phyloP scores from a whole-genome alignment of 2,888 invertebrate genomes.

The Zygogramma bicolorata region DNA sequence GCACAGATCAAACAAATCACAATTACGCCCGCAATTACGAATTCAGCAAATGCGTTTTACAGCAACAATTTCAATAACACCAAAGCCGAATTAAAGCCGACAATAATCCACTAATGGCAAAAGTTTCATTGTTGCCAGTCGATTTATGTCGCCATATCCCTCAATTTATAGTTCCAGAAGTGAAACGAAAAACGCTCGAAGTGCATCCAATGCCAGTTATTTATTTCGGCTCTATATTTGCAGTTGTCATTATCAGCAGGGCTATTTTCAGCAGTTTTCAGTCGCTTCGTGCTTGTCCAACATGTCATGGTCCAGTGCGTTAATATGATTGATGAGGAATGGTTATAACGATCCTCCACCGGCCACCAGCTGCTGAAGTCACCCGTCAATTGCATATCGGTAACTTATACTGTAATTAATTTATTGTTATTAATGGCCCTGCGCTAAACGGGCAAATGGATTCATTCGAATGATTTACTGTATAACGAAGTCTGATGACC shows the following conservation, averaged over 20 bases:
- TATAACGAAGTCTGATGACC: too few relatives aligned
- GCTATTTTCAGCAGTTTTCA: constrained; percentile 19
- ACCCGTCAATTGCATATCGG: constrained; percentile 49
- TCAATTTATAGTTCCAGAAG: constrained; percentile 29
- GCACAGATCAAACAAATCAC: not conserved
- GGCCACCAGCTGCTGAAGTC: constrained; percentile 46
- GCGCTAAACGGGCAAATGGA: not conserved
- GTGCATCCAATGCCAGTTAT: constrained; percentile 34
- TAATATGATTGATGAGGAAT: constrained; percentile 46
- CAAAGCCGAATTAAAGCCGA: not conserved
- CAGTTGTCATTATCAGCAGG: constrained; percentile 32
- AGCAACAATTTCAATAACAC: not conserved
- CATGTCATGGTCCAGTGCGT: constrained; percentile 37
- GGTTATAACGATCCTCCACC: constrained; percentile 28
- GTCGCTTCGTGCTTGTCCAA: constrained; percentile 25
- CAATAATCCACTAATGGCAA: constrained; percentile 17
- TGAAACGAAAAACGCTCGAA: constrained; percentile 22
- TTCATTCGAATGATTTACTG: constrained; percentile 15
- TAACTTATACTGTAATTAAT: constrained; percentile 44
- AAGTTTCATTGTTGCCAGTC: constrained; percentile 12
- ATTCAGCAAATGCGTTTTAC: not conserved
- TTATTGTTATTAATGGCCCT: constrained; percentile 39
- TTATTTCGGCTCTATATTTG: constrained; percentile 35
- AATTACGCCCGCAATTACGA: not conserved
- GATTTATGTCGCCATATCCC: constrained; percentile 31